These are phyloP conservation scores for Polylopha cassiicola DNA, from an alignment of 2,888 invertebrate species.

Conservation along the genomic window DNA sequence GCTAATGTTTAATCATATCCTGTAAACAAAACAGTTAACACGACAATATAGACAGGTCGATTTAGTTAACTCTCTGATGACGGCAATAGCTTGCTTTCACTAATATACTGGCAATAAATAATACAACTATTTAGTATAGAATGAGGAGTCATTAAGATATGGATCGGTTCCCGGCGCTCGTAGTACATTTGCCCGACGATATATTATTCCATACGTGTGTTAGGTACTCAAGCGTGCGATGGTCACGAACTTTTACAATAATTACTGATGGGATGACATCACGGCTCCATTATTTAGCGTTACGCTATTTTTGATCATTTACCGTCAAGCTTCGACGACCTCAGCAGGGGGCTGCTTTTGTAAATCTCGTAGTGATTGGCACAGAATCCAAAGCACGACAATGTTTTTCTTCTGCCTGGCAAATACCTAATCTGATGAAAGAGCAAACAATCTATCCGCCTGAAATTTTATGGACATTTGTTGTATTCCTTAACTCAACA, in stretches of 20 bases:
- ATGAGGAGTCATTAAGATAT: slow-evolving; percentile 10
- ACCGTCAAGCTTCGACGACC: slow-evolving; percentile 37
- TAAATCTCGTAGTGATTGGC: slow-evolving; percentile 21
- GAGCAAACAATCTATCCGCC: too few species aligned
- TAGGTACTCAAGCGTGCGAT: slow-evolving; percentile 32
- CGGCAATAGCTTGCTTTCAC: too few species aligned
- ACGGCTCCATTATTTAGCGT: slow-evolving; percentile 35
- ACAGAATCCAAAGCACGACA: slow-evolving; percentile 6
- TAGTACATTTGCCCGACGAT: slow-evolving; percentile 4
- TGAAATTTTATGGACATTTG: too few species aligned
- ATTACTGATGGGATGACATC: slow-evolving; percentile 43
- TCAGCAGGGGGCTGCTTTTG: slow-evolving; percentile 38
- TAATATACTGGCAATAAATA: slow-evolving; percentile 39
- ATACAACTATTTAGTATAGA: slow-evolving; percentile 19
- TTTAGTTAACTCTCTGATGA: too few species aligned
- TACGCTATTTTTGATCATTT: slow-evolving; percentile 34
- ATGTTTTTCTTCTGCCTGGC: slow-evolving; percentile 11
- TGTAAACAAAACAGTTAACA: too few species aligned
- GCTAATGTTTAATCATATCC: too few species aligned
- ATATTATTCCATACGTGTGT: slow-evolving; percentile 26
- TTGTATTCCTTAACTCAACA: too few species aligned
- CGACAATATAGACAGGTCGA: too few species aligned
- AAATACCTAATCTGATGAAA: too few species aligned
- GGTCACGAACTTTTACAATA: slow-evolving; percentile 47
- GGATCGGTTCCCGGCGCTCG: slow-evolving; percentile 9